Percentiles rank a stretch among this genome's conserved stretches.
phyloP scores from a whole-genome alignment of 2,888 invertebrate species.

The Cephus nigrinus region DNA sequence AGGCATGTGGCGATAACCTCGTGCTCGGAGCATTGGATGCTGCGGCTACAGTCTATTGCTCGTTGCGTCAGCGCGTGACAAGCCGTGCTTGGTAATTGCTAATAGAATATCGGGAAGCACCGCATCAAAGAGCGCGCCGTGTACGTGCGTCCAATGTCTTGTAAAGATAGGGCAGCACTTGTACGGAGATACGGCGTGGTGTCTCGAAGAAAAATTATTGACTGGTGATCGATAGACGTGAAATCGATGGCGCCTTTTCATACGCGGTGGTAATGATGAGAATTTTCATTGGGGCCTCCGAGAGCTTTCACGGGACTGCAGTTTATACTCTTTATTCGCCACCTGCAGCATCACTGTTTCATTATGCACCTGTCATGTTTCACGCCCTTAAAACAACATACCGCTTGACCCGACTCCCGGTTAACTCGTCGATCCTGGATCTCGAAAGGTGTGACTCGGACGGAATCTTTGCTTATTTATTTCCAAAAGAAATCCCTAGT shows the following conservation, averaged over 20 bases:
- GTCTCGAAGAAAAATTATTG: background rate
- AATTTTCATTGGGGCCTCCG: background rate
- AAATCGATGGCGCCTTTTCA: background rate
- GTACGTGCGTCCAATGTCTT: background rate
- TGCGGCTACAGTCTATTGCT: background rate
- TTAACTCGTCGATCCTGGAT: conserved; percentile 18
- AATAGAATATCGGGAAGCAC: conserved; percentile 19
- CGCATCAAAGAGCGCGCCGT: background rate
- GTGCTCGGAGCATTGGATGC: background rate
- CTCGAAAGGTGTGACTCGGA: conserved; percentile 33
- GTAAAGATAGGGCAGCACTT: background rate
- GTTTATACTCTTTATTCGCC: conserved; percentile 39
- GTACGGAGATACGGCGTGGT: background rate
- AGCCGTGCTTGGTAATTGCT: conserved; percentile 21
- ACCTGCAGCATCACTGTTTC: conserved; percentile 57
- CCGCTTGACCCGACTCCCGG: conserved; percentile 2
- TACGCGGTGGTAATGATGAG: background rate
- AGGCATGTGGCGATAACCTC: conserved; percentile 21
- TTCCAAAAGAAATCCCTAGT: conserved; percentile 29
- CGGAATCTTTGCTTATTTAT: conserved; percentile 56
- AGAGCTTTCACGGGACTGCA: background rate
- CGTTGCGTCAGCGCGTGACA: conserved; percentile 28
- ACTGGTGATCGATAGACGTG: background rate
- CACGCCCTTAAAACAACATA: conserved; percentile 62
- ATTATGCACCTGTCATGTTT: conserved; percentile 64